Evolutionary conservation across 2,113 vertebrate genomes (phyloP).

Genomic region (Physeter macrocephalus): DNA sequence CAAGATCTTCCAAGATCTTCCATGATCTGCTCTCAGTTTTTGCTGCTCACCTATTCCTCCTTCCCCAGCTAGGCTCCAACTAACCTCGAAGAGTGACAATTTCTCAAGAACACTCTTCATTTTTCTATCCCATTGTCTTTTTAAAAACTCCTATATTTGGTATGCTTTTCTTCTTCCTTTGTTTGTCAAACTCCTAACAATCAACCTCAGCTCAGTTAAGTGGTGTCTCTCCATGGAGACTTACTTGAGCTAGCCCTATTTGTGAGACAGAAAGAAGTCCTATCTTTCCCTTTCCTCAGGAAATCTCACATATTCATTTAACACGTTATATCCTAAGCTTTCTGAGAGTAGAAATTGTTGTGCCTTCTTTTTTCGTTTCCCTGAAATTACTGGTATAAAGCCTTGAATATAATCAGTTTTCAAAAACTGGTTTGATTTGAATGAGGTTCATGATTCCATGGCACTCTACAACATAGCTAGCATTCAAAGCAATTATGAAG

Average conservation of each 20-base stretch:
- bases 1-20: neutral
- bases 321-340: neutral
- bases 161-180: neutral
- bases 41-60: neutral
- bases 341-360: neutral
- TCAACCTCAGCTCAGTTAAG: neutral
- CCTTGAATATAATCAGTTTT: neutral
- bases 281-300: neutral
- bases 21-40: neutral
- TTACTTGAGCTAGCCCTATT: neutral
- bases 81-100: neutral
- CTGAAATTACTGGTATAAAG: neutral
- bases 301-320: neutral
- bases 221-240: neutral
- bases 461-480: neutral
- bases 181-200: neutral
- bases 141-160: neutral
- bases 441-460: neutral
- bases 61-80: neutral
- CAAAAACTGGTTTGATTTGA: neutral
- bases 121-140: neutral
- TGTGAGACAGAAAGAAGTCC: neutral
- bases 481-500: neutral
- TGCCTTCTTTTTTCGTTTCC: neutral
- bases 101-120: neutral